Base-by-base conservation (phyloP, 1,140 invertebrate genomes). In the Orussus abietinus region DNA sequence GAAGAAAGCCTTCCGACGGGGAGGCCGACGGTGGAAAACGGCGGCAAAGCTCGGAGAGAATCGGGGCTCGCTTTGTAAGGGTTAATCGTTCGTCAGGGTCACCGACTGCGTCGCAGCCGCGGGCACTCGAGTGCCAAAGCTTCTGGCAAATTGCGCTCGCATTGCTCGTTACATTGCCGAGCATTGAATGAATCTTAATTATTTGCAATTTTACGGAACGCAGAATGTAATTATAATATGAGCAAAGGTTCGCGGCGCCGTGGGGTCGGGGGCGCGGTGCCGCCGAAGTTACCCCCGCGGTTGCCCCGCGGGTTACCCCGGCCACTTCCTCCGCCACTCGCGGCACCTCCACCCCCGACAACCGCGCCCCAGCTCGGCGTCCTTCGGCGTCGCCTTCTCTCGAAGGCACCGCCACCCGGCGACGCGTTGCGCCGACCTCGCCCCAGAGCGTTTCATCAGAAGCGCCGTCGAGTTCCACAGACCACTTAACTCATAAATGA, bases 401-500 rank as follows among this genome's bases (percentile, higher is more conserved):
- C 46, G 36, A 26, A 45, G 45, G 48, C 47, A 48, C 45, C 45
- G 40, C 46, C 41, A 49, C 48, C 51, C 53, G 50, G 49, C 51
- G 51, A 50, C 49, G 50, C 50, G 49, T 46, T 45, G 51, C 51
- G 59, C 58, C n/a, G n/a, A n/a, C n/a, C n/a, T 62, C 55, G 53
- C 57, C 58, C 59, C 25, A 59, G 61, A 67, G 63, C 59, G 63
- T 69, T 70, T 65, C 64, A 69, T 69, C 62, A 69, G 66, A 70
- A 70, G 62, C 62, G 61, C 57, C 61, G 55, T 60, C 46, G 53
- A 65, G 59, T 62, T 67, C 62, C 59, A 69, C 64, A 68, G 66
- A 69, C 66, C 64, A 69, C 68, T 71, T 69, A 67, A 65, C 68
- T 69, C 64, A 66, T 69, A 67, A 71, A 71, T 65, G 65, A 66